A percentile compares a stretch with the other conserved stretches of the same genome.
phyloP scores from a whole-genome alignment of 2,888 invertebrate genomes.

The Leucozona laternaria region DNA sequence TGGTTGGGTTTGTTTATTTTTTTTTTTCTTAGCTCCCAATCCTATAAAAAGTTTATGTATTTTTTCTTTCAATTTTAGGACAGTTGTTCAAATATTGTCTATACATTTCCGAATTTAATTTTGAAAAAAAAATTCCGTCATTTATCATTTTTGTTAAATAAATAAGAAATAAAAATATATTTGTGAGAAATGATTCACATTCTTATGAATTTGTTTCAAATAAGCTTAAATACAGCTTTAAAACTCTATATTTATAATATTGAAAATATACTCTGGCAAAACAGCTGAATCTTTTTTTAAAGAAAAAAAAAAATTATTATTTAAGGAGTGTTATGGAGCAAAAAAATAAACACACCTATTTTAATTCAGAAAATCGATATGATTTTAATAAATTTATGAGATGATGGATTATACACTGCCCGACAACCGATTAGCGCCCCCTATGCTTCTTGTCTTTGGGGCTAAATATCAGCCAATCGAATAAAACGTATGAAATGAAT shows the following conservation, averaged over 20 bases:
- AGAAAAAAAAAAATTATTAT: not conserved
- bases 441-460: too few species aligned
- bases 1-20: not conserved
- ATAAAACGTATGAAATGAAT: too few species aligned
- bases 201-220: not conserved
- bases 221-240: not conserved
- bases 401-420: too few species aligned
- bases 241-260: not conserved
- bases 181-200: not conserved
- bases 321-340: too few species aligned
- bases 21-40: not conserved
- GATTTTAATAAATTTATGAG: too few species aligned
- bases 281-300: not conserved
- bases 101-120: not conserved
- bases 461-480: too few species aligned
- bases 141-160: not conserved
- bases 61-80: not conserved
- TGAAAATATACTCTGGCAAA: not conserved
- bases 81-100: conserved; percentile 18
- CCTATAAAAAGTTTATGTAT: not conserved
- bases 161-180: not conserved
- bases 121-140: not conserved
- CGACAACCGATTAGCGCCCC: too few species aligned
- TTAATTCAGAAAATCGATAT: too few species aligned
- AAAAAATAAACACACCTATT: too few species aligned